Conservation (phyloP, 2,797 vertebrate species). For the Capromys pilorides region DNA sequence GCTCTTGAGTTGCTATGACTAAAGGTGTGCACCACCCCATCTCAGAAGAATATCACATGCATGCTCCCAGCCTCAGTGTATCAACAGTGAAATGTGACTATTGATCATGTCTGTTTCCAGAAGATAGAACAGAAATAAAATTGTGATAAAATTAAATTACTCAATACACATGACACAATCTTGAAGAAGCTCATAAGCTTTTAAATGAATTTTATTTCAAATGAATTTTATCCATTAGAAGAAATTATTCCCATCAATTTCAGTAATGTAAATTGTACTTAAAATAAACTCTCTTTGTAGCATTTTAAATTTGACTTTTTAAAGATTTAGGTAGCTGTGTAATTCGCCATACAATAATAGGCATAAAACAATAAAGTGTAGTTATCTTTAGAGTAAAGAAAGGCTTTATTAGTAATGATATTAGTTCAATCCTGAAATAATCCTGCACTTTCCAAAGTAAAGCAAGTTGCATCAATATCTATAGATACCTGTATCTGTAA, state of each 20-base stretch:
- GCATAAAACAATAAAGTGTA: background rate
- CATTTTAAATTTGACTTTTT: background rate
- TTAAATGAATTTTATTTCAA: conserved; percentile 48
- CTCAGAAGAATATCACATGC: background rate
- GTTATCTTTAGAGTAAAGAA: background rate
- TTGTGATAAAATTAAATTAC: background rate
- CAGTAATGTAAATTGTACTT: background rate
- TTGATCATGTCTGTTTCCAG: background rate
- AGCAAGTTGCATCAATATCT: background rate
- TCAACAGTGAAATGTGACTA: background rate
- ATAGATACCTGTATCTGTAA: background rate
- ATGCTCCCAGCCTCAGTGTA: background rate
- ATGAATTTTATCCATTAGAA: conserved; percentile 30
- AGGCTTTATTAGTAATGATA: background rate
- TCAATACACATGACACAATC: background rate
- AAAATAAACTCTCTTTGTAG: background rate
- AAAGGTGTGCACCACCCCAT: background rate
- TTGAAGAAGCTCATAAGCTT: background rate
- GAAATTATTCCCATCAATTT: background rate
- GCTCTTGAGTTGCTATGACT: background rate
- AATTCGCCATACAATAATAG: background rate
- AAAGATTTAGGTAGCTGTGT: background rate
- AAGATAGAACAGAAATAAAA: background rate
- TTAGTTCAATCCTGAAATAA: background rate
- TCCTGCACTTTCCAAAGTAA: conserved; percentile 1